Base-by-base conservation (phyloP, 1,140 invertebrate genomes). In the Adoxophyes honmai region DNA sequence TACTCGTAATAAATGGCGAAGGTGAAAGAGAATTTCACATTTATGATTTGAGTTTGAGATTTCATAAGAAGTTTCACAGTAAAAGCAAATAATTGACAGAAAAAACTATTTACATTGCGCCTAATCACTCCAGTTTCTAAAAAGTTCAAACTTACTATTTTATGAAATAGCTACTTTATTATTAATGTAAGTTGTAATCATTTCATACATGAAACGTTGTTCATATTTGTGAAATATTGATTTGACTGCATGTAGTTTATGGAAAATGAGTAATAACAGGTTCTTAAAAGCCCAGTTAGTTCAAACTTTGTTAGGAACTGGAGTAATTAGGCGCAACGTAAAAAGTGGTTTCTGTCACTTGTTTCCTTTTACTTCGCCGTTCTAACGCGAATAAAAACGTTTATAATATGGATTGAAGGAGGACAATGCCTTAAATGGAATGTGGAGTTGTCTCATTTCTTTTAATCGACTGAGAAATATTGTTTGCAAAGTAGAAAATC, bases 401-500 rank as follows among this genome's bases (percentile, higher is more conserved):
- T 21, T 16, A n/a, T n/a, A 48, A 48, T 48, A 48, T 11, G n/a
- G 42, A 48, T 48, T 5, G 42, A 48, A 48, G 28, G 42, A 48
- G 42, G 42, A 48, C 42, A 33, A 48, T 21, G 21, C 42, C 42
- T 21, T 48, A 48, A 48, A 48, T 18, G 42, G 42, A 48, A 18
- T 18, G 42, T 28, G 11, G n/a, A 48, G 42, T 11, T 48, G 42
- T 48, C 42, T 48, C 42, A 11, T 48, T 28, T n/a, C 18, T 48
- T 48, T 48, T 14, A 13, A 48, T 7, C 18, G 16, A 48, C 42
- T 48, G 18, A 21, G 21, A 48, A 48, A 48, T 48, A 48, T 48
- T 48, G 42, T 48, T 48, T 48, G 42, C 42, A 48, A 48, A 48
- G 16, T 16, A 48, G 42, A 48, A 48, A 33, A 28, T 28, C 11